Conservation (phyloP, 2,797 vertebrate species). For the Carcharodon carcharias region DNA sequence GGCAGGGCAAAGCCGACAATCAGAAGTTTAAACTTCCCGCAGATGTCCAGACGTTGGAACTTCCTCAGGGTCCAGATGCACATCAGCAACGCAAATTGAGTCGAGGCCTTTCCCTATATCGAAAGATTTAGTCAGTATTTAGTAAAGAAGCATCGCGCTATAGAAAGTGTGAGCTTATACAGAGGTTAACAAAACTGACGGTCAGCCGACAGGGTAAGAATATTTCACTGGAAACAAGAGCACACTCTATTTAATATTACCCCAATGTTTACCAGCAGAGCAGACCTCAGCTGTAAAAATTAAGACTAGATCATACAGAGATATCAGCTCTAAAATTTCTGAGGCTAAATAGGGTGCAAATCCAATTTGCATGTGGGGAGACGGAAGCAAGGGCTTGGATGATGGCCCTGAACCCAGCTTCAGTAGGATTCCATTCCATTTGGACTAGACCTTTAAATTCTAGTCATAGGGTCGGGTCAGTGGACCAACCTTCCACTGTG, state of each 20-base stretch:
- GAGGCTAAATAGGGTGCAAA: not conserved
- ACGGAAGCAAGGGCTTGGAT: not conserved
- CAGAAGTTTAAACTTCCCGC: no score
- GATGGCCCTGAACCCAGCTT: not conserved
- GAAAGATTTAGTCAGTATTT: no score
- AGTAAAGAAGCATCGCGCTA: no score
- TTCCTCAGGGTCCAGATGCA: no score
- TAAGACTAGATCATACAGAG: not conserved
- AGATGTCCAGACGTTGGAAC: no score
- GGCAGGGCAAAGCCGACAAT: no score
- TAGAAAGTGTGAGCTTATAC: not conserved
- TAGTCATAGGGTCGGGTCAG: not conserved
- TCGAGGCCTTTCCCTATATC: no score
- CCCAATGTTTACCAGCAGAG: not conserved
- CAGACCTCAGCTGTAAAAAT: not conserved
- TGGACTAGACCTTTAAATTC: not conserved
- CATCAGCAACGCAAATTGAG: no score
- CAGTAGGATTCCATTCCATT: not conserved
- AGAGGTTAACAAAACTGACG: not conserved
- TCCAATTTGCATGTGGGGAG: not conserved
- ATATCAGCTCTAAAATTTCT: not conserved
- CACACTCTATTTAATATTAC: no score
- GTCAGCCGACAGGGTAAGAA: no score
- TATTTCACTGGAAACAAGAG: no score
- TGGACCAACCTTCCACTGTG: not conserved